A percentile compares a stretch with the other conserved stretches of the same genome.
Evolutionary conservation across 2,888 invertebrate species (phyloP).

Genomic region (Drosophila setosimentum): DNA sequence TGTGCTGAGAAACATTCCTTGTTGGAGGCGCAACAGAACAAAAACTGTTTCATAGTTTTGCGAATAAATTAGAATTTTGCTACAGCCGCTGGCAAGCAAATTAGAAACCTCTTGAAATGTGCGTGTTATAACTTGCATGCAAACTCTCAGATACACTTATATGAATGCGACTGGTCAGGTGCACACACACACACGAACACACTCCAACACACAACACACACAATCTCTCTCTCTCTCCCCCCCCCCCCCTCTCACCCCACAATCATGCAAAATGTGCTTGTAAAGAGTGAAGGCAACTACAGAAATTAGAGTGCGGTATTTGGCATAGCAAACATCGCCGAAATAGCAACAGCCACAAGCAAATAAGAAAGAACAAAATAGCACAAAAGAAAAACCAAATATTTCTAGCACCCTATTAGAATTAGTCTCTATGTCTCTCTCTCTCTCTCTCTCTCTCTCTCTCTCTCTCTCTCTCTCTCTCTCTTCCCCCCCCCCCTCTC

Average conservation of each 20-base stretch:
- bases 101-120: constrained; percentile 75
- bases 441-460: not conserved
- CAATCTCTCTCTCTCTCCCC: too few species aligned
- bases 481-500: too few species aligned
- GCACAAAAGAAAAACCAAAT: constrained; percentile 13
- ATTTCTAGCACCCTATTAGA: not conserved
- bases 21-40: constrained; percentile 17
- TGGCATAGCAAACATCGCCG: constrained; percentile 22
- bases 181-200: constrained; percentile 8
- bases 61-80: constrained; percentile 78
- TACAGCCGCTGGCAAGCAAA: constrained; percentile 66
- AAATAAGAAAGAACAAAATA: constrained; percentile 3
- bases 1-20: constrained; percentile 21
- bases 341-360: constrained; percentile 22
- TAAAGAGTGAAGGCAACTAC: constrained; percentile 16
- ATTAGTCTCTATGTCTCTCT: not conserved
- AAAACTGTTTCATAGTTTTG: constrained; percentile 65
- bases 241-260: too few species aligned
- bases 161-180: not conserved
- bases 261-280: constrained; percentile 41
- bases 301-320: constrained; percentile 13
- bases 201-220: not conserved
- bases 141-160: constrained; percentile 6
- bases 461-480: not conserved
- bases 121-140: constrained; percentile 63